Base-by-base conservation (phyloP, 2,113 vertebrate species). In the Synchiropus splendidus region DNA sequence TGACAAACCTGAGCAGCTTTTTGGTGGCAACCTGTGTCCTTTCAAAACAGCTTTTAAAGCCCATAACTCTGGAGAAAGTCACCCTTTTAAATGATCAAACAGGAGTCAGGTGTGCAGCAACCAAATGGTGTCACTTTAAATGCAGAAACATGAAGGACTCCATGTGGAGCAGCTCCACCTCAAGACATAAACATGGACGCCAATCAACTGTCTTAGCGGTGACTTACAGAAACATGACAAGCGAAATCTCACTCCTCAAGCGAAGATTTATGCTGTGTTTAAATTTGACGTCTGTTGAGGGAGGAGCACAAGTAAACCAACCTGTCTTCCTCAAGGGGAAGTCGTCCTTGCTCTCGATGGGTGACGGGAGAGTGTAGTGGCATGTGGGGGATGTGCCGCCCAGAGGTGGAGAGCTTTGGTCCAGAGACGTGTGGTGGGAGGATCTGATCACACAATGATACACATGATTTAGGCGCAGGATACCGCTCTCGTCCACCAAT, bases 281-380 rank as follows among this genome's bases (percentile, higher is more conserved):
- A n/a, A n/a, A n/a, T n/a, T n/a, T n/a, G n/a, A n/a, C n/a, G n/a
- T n/a, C n/a, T n/a, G n/a, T n/a, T n/a, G n/a, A n/a, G 8, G 21
- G 21, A 5, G 21, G 4, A 27, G 21, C 21, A 27, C 21, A 27
- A 8, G 21, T 27, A 27, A 57, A 46, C 88, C 71, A 78, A 99
- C 95, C 95, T 68, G 95, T 97, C 89, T 99, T 99, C 64, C 94
- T 88, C 76, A 98, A 88, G 56, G 95, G 95, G 71, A 99, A 99
- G 80, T 99, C 93, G 51, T 95, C 91, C 75, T 90, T 94, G 75
- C 76, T 75, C 70, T 96, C 92, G 31, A 90, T 77, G 1, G 88
- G 78, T 53, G 90, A 92, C 32, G 89, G 89, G 64, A 94, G 86
- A 45, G 87, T 87, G 35, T 94, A 93, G 58, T 94, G 94, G 85